Base-by-base conservation (phyloP, 2,888 invertebrate species). In the Xylota sylvarum region DNA sequence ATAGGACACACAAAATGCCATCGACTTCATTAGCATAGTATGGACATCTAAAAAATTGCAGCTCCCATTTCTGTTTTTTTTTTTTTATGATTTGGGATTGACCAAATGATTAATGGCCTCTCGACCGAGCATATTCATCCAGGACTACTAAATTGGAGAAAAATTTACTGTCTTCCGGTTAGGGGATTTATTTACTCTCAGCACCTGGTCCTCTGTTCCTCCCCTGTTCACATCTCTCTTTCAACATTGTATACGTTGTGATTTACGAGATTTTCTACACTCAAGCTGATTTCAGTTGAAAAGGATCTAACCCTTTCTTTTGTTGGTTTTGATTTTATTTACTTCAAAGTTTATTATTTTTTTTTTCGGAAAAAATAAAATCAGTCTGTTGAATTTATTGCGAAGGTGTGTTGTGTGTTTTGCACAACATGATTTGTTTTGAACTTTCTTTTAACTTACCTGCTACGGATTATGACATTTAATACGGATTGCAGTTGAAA, bases 201-300 rank as follows among this genome's bases (percentile, higher is more conserved):
- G 64, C 85, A 85, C 85, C 85, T 80, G 85, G 85, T 58, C 60
- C 67, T 43, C 32, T 27, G 52, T 40, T 40, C 40, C 40, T 46
- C 55, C 37, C 52, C 62, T 46, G 43, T 69, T 30, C 30, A 76
- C 80, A 76, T 81, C 72, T 65, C 52, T 77, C 52, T 76, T 64
- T 65, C 69, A 43, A 70, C 56, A 84, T 79, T 80, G 65, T 74
- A 50, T 74, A 37, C 55, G 14, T 17, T 43, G 60, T 77, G 70
- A 81, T 85, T 85, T 85, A 85, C 76, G 80, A 48, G 64, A 80
- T 65, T 74, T 76, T 85, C 80, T 19, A 74, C 48, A 48, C 69
- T 62, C 69, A 81, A 76, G 62, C 74, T 52, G 62, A 67, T 74
- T 74, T 67, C 12, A 67, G 52, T 43, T 52, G 14, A n/a, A 46